These are phyloP conservation scores for Tenodera sinensis DNA, from an alignment of 2,888 invertebrate species.

Conservation along the genomic window DNA sequence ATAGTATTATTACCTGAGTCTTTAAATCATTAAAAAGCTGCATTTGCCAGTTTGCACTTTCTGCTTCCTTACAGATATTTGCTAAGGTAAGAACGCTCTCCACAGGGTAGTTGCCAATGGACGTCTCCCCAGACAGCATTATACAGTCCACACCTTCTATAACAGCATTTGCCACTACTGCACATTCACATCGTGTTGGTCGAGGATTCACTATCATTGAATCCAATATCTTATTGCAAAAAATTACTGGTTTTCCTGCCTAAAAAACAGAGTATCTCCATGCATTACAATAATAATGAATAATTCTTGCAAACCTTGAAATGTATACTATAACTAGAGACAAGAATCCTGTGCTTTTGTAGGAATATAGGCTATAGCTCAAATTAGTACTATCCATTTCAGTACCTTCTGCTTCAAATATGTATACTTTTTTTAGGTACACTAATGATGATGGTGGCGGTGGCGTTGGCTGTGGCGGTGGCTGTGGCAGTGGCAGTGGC, in stretches of 20 bases:
- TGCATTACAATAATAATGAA: not conserved
- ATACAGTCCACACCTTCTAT: constrained; percentile 97
- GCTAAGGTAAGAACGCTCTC: constrained; percentile 89
- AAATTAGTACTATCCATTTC: too few species aligned
- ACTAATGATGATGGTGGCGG: too few species aligned
- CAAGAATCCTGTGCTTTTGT: too few species aligned
- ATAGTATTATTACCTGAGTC: constrained; percentile 43
- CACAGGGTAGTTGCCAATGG: constrained; percentile 93
- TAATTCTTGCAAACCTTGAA: not conserved
- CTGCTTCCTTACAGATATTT: constrained; percentile 93
- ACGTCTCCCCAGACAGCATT: constrained; percentile 97
- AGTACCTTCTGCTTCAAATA: too few species aligned
- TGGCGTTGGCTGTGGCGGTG: too few species aligned
- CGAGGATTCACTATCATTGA: constrained; percentile 98
- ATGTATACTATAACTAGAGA: not conserved
- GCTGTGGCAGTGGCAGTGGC: too few species aligned
- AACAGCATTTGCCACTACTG: constrained; percentile 96
- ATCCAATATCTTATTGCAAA: constrained; percentile 97
- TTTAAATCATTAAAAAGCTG: constrained; percentile 82
- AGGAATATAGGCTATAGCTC: too few species aligned
- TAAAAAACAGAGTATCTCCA: constrained; percentile 37
- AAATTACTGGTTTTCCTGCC: constrained; percentile 95
- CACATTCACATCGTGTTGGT: constrained; percentile 92
- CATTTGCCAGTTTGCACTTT: constrained; percentile 91
- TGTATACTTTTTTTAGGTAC: too few species aligned